Base-by-base conservation (phyloP, 2,113 vertebrate genomes). In the Trematocara zebra region DNA sequence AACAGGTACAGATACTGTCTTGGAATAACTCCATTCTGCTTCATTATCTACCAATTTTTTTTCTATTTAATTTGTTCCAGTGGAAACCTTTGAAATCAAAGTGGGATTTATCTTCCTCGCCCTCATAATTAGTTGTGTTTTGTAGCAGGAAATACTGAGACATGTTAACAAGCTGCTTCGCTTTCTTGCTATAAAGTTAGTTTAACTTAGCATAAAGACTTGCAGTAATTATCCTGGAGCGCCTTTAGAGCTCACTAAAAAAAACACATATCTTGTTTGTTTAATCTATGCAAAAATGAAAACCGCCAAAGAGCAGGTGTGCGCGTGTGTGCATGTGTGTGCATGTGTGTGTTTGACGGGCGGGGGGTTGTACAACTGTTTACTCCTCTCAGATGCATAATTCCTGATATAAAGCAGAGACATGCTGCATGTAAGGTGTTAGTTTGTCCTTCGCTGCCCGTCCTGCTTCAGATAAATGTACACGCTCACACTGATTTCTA, bases 401-500 rank as follows among this genome's bases (percentile, higher is more conserved):
- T 31, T 89, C 64, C 40, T 88, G 23, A 84, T 86, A 42, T 53
- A 88, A 83, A 88, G 81, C 85, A 49, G 54, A 59, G 57, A 26
- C 31, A 10, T 31, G 12, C 51, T 78, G 49, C 35, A 81, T 87
- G 69, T 80, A 33, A 85, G 85, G 56, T 76, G 82, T 87, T 80
- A 11, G 85, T 85, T 72, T 86, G 87, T 88, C 92, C 92, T 92
- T 93, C 84, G 7, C 64, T 44, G 83, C 31, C 56, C 26, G 81
- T 89, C 89, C 86, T 49, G 85, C 87, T 40, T 82, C 85, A 42
- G 83, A 87, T 76, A 61, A 85, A 89, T 88, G 85, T 74, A 85
- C 88, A 42, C 40, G 35, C 87, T 86, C 69, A 1, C 14, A 7
- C 81, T 88, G 72, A 92, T 94, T 93, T 90, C 85, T 82, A 88